phyloP scores from a whole-genome alignment of 2,113 vertebrate genomes.

The Acinonyx jubatus region DNA sequence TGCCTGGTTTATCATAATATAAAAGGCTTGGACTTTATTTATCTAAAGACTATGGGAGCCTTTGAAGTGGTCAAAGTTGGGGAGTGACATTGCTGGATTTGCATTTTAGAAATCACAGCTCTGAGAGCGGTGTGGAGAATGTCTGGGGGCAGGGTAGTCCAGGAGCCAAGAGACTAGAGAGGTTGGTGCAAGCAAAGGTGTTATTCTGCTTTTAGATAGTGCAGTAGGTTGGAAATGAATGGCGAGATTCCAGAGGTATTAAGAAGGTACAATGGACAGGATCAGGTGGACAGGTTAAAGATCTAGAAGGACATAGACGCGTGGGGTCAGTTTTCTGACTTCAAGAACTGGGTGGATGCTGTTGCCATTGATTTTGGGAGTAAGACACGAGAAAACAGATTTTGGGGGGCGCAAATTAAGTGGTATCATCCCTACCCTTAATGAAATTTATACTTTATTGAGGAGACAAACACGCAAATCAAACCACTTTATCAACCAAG shows the following conservation, averaged over 20 bases:
- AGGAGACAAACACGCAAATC: background rate
- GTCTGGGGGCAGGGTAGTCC: background rate
- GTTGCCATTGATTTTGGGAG: background rate
- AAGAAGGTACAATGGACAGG: background rate
- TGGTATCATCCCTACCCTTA: background rate
- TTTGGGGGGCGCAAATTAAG: background rate
- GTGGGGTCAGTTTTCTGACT: background rate
- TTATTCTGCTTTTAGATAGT: background rate
- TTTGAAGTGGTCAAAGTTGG: background rate
- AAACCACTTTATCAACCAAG: background rate
- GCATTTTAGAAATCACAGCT: background rate
- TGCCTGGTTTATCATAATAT: background rate
- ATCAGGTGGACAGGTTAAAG: background rate
- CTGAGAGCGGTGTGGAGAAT: background rate
- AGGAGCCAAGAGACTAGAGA: background rate
- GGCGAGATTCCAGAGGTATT: background rate
- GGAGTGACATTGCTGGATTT: background rate
- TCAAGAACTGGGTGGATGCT: background rate
- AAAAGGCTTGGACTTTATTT: background rate
- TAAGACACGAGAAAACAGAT: background rate
- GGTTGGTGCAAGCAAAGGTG: background rate
- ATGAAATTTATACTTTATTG: background rate
- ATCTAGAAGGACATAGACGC: background rate
- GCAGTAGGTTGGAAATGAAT: background rate
- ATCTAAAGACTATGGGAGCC: background rate